Percentiles rank a stretch among this genome's conserved stretches.
Conservation (phyloP, 2,113 vertebrate species). For the Phrynosoma blainvillii region DNA sequence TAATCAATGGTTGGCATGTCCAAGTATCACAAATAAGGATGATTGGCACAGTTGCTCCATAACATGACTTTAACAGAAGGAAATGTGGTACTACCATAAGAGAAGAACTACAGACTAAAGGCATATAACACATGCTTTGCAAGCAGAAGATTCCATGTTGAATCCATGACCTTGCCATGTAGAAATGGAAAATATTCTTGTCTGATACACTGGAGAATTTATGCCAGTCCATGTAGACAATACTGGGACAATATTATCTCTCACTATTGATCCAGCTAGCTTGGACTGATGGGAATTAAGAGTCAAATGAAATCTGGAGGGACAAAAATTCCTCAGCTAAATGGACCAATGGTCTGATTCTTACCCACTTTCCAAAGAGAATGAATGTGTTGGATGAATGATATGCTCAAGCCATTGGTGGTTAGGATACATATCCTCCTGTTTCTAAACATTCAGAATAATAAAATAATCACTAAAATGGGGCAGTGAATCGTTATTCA, state of each 20-base stretch:
- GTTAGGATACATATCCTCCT: background rate
- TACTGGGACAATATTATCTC: background rate
- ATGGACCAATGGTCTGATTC: background rate
- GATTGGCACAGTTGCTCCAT: too few species aligned
- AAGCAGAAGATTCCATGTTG: background rate
- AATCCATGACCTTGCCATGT: background rate
- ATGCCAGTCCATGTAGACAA: background rate
- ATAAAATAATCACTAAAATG: background rate
- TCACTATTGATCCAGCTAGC: too few species aligned
- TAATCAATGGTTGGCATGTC: too few species aligned
- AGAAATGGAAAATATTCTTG: too few species aligned
- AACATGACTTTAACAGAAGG: background rate
- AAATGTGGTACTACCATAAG: background rate
- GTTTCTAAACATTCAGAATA: background rate
- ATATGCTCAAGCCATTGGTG: background rate
- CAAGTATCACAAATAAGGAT: too few species aligned
- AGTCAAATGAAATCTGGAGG: background rate
- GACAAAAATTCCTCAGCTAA: background rate
- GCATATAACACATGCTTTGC: background rate
- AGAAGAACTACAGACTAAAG: background rate
- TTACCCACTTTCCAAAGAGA: background rate
- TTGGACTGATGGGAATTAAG: background rate
- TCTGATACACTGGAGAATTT: background rate
- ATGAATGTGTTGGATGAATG: background rate
- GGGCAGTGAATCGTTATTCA: background rate